phyloP scores from a whole-genome alignment of 2,113 vertebrate species.

The Lepisosteus osseus region DNA sequence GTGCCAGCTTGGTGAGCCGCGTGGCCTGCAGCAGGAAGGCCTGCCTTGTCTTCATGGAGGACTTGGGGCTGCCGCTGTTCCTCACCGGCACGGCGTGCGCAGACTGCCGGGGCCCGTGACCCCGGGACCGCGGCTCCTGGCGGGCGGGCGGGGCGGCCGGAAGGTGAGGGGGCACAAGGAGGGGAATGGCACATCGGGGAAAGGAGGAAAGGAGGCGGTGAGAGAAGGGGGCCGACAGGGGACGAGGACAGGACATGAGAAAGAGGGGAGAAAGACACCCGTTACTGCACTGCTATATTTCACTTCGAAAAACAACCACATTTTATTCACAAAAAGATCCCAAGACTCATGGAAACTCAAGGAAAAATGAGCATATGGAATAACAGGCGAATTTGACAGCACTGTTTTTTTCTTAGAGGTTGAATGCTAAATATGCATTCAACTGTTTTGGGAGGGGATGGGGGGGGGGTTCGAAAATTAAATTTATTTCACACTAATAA shows the following conservation, averaged over 20 bases:
- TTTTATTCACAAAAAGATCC: too few relatives aligned
- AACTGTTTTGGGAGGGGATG: too few relatives aligned
- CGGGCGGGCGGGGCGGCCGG: constrained; percentile 3
- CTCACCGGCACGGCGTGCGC: constrained; percentile 86
- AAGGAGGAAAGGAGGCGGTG: not conserved
- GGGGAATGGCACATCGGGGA: not conserved
- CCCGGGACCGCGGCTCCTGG: constrained; percentile 79
- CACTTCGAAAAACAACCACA: too few relatives aligned
- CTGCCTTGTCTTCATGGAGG: constrained; percentile 93
- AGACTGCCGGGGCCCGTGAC: constrained; percentile 83
- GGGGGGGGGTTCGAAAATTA: too few relatives aligned
- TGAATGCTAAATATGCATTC: too few relatives aligned
- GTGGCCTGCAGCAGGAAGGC: constrained; percentile 94
- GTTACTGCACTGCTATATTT: too few relatives aligned
- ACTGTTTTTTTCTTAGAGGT: too few relatives aligned
- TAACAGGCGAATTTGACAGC: too few relatives aligned
- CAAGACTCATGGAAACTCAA: too few relatives aligned
- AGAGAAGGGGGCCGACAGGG: not conserved
- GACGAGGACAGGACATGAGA: not conserved
- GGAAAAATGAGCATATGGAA: too few relatives aligned
- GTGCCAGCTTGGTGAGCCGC: constrained; percentile 93
- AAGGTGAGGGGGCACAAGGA: not conserved
- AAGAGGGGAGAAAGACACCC: not conserved
- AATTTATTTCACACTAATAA: too few relatives aligned
- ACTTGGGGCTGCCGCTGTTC: constrained; percentile 92